Evolutionary conservation across 2,888 invertebrate species (phyloP), one percentile per base, ranked within the genome.

Genomic region (Erebia ligea): DNA sequence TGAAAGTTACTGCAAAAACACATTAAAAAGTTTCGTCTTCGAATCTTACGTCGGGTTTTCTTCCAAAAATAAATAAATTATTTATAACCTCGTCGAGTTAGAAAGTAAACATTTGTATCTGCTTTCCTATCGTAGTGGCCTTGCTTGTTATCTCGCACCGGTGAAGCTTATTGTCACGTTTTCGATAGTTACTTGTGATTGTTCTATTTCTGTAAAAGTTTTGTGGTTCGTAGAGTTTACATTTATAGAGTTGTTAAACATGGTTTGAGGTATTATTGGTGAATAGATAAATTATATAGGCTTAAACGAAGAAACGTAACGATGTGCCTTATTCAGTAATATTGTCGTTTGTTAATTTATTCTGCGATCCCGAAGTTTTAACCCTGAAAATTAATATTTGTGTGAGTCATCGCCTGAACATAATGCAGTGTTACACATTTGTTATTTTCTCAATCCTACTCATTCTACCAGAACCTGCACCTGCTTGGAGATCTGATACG

Each of bases 251-350:
- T 74, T 75, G 77, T 79, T 78, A 72, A 68, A 67, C 74, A 63
- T 76, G 75, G 78, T 72, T 76, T 65, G 64, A 68, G 13, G 70
- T 70, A 66, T 70, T 76, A 76, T 76, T 80, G 79, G 78, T 81
- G 78, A 59, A 21, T 69, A 73, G 58, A 69, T 67, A 69, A 45
- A 61, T 61, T 19, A 19, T 45, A 15, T 45, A 67, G 45, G 56
- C 58, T 72, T 69, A 59, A 67, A 72, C 61, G 70, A 70, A 74
- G 63, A 70, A 65, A 62, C 70, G 86, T 82, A 90, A 91, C 84
- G 81, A 87, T 86, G 91, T 91, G 92, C 91, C 91, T 92, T 91
- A 88, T 77, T 77, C 79, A 84, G 82, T 88, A 86, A 84, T 86
- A 82, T 81, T 81, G 71, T 75, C 58, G 64, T 69, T 82, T 74